Evolutionary conservation across 2,797 vertebrate genomes (phyloP).

Genomic region (Halcyon leucocephala): DNA sequence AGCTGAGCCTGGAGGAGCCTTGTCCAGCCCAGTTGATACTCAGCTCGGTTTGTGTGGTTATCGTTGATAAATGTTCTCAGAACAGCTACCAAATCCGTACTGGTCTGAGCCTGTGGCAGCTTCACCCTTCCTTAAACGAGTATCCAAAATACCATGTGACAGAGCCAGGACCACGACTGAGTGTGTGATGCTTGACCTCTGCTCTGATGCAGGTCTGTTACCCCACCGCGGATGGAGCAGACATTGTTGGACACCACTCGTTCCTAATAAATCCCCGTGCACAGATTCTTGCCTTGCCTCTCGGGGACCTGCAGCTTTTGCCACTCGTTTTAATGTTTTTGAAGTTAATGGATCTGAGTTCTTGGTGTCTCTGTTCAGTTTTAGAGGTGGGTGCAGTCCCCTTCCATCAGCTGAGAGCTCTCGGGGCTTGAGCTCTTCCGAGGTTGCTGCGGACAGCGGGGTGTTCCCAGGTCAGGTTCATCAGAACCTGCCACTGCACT

Average conservation of each 20-base stretch:
- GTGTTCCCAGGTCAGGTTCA: neutral
- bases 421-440: neutral
- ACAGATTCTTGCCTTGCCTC: neutral
- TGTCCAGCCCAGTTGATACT: neutral
- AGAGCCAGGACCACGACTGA: neutral
- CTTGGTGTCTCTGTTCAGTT: neutral
- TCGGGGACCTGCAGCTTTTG: neutral
- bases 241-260: accelerated
- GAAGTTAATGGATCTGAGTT: neutral
- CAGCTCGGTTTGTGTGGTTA: accelerated
- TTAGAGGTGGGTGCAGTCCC: neutral
- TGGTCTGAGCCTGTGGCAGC: neutral
- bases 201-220: neutral
- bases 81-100: neutral
- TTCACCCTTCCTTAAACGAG: neutral
- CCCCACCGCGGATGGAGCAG: neutral
- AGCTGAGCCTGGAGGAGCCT: neutral
- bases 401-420: neutral
- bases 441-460: neutral
- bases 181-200: neutral
- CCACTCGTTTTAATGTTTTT: neutral
- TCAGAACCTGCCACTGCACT: neutral
- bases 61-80: neutral
- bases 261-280: accelerated
- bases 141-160: neutral